A percentile compares a stretch with the other conserved stretches of the same genome.
Evolutionary conservation across 2,888 invertebrate genomes (phyloP).

Genomic region (Iselma pallidipennis): DNA sequence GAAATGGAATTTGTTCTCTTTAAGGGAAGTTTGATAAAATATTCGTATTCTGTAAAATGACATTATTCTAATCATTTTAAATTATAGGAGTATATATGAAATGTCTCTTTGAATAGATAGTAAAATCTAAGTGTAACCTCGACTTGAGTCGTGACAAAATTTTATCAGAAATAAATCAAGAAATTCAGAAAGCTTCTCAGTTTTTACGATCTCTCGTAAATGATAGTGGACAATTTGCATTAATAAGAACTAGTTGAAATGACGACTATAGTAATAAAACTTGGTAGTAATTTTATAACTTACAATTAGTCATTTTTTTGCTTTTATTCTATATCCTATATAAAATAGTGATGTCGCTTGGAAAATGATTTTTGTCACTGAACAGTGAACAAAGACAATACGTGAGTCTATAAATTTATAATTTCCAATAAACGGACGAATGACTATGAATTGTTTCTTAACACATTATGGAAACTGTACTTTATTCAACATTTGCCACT

Average conservation of each 20-base stretch:
- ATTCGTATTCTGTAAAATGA: neutral
- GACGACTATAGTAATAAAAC: neutral
- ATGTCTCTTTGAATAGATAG: neutral
- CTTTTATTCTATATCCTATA: no score
- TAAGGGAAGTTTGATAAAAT: neutral
- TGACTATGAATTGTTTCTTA: neutral
- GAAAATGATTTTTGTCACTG: neutral
- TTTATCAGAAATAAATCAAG: neutral
- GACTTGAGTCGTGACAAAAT: neutral
- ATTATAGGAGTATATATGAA: no score
- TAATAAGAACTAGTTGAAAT: neutral
- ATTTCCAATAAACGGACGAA: slow-evolving; percentile 20
- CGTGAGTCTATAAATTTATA: slow-evolving; percentile 24
- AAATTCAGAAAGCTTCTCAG: neutral
- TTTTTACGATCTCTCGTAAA: neutral
- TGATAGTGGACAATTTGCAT: neutral
- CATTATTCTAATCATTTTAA: neutral
- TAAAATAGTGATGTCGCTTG: no score
- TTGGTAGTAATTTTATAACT: neutral
- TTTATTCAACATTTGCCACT: neutral
- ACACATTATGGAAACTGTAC: neutral
- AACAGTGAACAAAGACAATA: neutral
- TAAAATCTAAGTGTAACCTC: no score
- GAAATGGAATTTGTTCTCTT: neutral
- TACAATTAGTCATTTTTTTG: neutral